Evolutionary conservation across 2,888 invertebrate species (phyloP).

Genomic region (Melikaiella ostensackeni): DNA sequence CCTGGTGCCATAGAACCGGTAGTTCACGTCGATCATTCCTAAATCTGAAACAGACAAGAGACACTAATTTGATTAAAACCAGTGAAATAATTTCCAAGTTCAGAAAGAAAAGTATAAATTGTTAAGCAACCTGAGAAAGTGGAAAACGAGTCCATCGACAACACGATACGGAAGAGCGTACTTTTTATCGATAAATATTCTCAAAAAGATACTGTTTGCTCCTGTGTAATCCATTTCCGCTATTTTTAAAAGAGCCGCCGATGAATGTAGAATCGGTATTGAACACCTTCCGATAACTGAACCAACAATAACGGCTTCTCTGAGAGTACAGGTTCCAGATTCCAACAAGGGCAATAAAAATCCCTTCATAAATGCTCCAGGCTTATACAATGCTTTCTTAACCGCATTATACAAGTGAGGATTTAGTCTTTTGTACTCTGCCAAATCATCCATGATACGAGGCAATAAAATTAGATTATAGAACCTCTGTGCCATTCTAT

Average conservation of each 20-base stretch:
- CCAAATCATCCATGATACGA: constrained; percentile 94
- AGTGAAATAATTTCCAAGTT: background rate
- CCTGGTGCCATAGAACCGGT: constrained; percentile 98
- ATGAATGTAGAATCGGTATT: constrained; percentile 96
- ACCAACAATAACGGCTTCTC: constrained; percentile 97
- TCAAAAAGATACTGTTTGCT: constrained; percentile 95
- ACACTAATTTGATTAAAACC: background rate
- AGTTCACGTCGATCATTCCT: constrained; percentile 88
- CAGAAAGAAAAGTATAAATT: background rate
- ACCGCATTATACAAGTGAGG: constrained; percentile 97
- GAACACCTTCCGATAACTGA: constrained; percentile 94
- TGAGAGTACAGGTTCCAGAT: constrained; percentile 94
- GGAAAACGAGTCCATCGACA: constrained; percentile 95
- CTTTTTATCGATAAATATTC: constrained; percentile 97
- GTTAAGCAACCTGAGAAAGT: constrained; percentile 88
- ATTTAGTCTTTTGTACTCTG: constrained; percentile 96
- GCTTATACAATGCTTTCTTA: constrained; percentile 95
- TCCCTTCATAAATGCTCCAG: constrained; percentile 98
- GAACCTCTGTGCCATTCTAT: constrained; percentile 97
- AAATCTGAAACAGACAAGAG: constrained; percentile 81
- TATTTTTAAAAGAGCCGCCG: constrained; percentile 95
- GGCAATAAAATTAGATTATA: constrained; percentile 96
- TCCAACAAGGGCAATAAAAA: constrained; percentile 85
- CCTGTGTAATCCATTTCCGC: constrained; percentile 99
- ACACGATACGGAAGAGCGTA: constrained; percentile 98